These are phyloP conservation scores for Gymnocheta viridis DNA, from an alignment of 2,888 invertebrate species.

Conservation along the genomic window DNA sequence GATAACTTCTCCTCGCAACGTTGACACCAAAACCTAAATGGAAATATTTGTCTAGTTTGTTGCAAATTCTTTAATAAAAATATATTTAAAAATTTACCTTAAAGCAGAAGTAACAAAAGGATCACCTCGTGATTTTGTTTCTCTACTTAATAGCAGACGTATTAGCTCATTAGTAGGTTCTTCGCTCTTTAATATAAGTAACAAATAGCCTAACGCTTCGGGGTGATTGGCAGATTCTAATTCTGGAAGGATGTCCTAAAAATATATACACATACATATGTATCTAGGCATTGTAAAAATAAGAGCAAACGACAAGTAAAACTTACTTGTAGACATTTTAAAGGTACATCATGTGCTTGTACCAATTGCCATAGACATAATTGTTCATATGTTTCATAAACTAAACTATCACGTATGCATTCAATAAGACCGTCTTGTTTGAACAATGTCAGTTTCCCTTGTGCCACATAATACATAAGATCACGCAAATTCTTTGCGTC, in stretches of 20 bases:
- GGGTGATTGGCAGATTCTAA: constrained; percentile 92
- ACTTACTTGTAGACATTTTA: constrained; percentile 88
- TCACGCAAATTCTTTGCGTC: constrained; percentile 95
- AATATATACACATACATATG: background rate
- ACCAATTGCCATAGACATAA: constrained; percentile 98
- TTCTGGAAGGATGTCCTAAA: constrained; percentile 85
- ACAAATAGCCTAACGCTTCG: constrained; percentile 94
- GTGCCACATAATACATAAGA: constrained; percentile 94
- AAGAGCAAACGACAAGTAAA: background rate
- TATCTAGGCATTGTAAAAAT: background rate
- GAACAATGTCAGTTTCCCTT: constrained; percentile 92
- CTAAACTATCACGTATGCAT: constrained; percentile 91
- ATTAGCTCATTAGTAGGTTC: constrained; percentile 93
- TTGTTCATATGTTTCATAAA: constrained; percentile 99
- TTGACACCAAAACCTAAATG: constrained; percentile 91
- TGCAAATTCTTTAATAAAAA: background rate
- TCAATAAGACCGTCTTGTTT: constrained; percentile 88
- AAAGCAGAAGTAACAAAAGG: constrained; percentile 95
- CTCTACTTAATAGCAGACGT: constrained; percentile 90
- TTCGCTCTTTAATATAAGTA: constrained; percentile 95
- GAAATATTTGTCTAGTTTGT: background rate
- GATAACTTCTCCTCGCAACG: constrained; percentile 94
- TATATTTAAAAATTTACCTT: constrained; percentile 82
- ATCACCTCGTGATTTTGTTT: constrained; percentile 88
- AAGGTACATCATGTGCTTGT: constrained; percentile 95